Percentiles rank a stretch among this genome's conserved stretches.
These are phyloP conservation scores for Tetranychus urticae DNA, from an alignment of 1,140 invertebrate genomes.

Conservation along the genomic window DNA sequence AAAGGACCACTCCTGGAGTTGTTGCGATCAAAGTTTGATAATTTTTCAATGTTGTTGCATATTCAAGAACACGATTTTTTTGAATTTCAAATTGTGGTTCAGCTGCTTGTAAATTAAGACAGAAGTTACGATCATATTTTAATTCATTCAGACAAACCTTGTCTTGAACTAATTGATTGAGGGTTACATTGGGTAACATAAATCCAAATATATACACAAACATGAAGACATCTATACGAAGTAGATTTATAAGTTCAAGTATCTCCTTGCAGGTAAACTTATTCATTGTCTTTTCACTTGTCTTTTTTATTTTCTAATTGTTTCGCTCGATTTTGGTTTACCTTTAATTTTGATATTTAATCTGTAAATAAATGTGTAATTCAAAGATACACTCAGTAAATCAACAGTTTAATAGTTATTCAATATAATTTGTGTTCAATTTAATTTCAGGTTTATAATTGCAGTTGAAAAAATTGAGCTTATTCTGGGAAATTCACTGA, in stretches of 20 bases:
- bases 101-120: neutral
- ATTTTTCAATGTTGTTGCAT: neutral
- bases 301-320: neutral
- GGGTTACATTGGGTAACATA: neutral
- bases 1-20: neutral
- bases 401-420: too few relatives aligned
- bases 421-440: too few relatives aligned
- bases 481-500: too few relatives aligned
- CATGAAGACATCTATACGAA: slow-evolving; percentile 4
- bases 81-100: neutral
- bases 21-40: slow-evolving; percentile 1
- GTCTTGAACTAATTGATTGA: slow-evolving; percentile 5
- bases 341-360: too few relatives aligned
- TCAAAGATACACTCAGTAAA: too few relatives aligned
- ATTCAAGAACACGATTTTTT: neutral
- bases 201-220: slow-evolving; percentile 4
- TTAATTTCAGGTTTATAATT: too few relatives aligned
- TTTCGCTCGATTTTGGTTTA: too few relatives aligned
- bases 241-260: neutral
- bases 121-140: neutral
- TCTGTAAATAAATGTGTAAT: too few relatives aligned
- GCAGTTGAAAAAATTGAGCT: too few relatives aligned
- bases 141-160: slow-evolving; percentile 6
- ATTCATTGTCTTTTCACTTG: neutral
- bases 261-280: neutral